Percentiles rank a stretch among this genome's conserved stretches.
Evolutionary conservation across 2,797 vertebrate species (phyloP).

Genomic region (Okamejei kenojei): DNA sequence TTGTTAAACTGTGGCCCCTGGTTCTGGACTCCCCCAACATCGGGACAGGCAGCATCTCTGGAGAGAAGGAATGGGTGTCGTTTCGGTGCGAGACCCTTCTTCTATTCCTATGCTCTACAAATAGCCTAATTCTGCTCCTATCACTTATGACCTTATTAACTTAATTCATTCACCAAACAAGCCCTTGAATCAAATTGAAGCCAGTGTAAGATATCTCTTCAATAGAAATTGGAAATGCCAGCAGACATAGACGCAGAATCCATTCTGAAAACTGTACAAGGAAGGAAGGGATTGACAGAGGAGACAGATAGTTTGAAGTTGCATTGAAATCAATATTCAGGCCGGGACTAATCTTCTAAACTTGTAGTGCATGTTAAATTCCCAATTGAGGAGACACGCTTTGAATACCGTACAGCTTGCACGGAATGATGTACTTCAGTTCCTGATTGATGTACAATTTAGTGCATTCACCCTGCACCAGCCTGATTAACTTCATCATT

Average conservation of each 20-base stretch:
- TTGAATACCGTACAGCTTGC: not conserved
- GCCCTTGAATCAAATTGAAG: not conserved
- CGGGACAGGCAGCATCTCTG: too few species aligned
- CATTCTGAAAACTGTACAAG: not conserved
- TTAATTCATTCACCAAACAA: not conserved
- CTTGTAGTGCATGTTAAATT: not conserved
- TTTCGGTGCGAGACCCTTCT: too few species aligned
- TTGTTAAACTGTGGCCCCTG: too few species aligned
- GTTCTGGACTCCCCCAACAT: too few species aligned
- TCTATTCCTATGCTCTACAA: too few species aligned
- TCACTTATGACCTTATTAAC: too few species aligned
- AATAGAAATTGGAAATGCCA: not conserved
- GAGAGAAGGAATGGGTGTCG: too few species aligned
- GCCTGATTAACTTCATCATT: conserved; percentile 32
- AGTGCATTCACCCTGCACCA: not conserved
- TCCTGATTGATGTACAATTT: conserved; percentile 13
- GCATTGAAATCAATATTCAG: conserved; percentile 4
- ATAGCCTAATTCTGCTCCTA: too few species aligned
- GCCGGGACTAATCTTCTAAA: not conserved
- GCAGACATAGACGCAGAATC: not conserved
- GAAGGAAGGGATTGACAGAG: too few species aligned
- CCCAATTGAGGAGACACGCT: not conserved
- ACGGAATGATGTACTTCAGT: not conserved
- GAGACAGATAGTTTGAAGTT: conserved; percentile 19
- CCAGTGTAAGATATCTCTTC: not conserved